phyloP scores from a whole-genome alignment of 2,888 invertebrate species.

The Seladonia tumulorum region DNA sequence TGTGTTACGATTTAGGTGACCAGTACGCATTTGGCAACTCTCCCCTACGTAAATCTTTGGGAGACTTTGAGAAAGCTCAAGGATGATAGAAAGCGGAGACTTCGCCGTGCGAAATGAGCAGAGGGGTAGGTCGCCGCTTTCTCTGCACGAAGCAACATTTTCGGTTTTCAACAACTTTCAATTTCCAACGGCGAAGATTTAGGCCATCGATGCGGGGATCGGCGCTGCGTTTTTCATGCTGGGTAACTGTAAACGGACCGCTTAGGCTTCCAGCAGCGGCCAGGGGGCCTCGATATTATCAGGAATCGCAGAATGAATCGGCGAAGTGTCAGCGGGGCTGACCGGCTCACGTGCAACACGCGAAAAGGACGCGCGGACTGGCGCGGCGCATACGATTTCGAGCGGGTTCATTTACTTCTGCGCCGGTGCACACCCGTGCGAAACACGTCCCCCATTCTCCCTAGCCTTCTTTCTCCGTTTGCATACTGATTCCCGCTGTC shows the following conservation, averaged over 20 bases:
- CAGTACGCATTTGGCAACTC: too few species aligned
- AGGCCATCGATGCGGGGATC: neutral
- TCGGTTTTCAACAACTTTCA: neutral
- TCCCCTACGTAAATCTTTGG: too few species aligned
- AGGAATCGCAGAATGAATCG: slow-evolving; percentile 65
- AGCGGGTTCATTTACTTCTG: slow-evolving; percentile 69
- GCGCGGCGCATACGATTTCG: slow-evolving; percentile 71
- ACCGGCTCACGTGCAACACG: slow-evolving; percentile 68
- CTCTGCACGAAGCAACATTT: neutral
- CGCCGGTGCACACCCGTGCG: slow-evolving; percentile 54
- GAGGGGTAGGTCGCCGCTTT: neutral
- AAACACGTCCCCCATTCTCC: slow-evolving; percentile 20
- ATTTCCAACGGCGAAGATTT: neutral
- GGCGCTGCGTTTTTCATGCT: slow-evolving; percentile 11
- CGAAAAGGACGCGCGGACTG: slow-evolving; percentile 71
- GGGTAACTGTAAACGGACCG: neutral
- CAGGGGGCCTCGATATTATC: slow-evolving; percentile 66
- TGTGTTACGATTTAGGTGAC: too few species aligned
- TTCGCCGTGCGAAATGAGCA: neutral
- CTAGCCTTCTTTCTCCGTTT: slow-evolving; percentile 11
- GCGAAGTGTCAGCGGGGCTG: slow-evolving; percentile 63
- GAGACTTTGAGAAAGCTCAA: neutral
- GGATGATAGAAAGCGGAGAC: neutral
- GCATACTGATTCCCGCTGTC: slow-evolving; percentile 35
- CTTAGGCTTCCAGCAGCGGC: neutral